Percentiles rank a stretch among this genome's conserved stretches.
These are phyloP conservation scores for Craseonycteris thonglongyai DNA, from an alignment of 2,113 vertebrate species.

Conservation along the genomic window DNA sequence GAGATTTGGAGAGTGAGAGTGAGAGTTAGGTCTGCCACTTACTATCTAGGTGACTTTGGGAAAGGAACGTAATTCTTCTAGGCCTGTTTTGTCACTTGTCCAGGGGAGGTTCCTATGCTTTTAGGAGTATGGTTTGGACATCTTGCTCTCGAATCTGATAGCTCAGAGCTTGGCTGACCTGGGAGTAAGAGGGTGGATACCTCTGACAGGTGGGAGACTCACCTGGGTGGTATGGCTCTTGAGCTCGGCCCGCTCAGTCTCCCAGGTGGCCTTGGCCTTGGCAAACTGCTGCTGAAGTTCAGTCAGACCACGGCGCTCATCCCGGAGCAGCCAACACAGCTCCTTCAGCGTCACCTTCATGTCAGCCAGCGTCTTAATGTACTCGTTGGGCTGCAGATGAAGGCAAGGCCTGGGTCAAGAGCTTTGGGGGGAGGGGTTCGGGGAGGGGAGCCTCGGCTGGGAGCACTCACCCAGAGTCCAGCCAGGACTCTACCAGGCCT, in stretches of 20 bases:
- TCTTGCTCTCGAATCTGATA: background rate
- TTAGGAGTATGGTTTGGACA: background rate
- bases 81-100: background rate
- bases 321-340: constrained; percentile 90
- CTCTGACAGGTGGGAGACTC: background rate
- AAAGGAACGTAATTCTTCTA: background rate
- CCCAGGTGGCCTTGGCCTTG: constrained; percentile 96
- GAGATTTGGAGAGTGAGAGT: background rate
- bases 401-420: background rate
- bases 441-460: background rate
- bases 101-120: background rate
- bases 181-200: too few species aligned
- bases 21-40: background rate
- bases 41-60: background rate
- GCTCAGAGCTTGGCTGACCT: background rate
- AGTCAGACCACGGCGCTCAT: constrained; percentile 89
- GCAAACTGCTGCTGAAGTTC: constrained; percentile 98
- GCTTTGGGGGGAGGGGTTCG: rapidly evolving
- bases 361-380: constrained; percentile 90
- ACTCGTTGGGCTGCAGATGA: constrained; percentile 85
- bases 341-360: constrained; percentile 93
- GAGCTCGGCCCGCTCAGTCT: constrained; percentile 92
- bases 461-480: background rate
- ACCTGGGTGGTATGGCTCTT: constrained; percentile 91
- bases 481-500: background rate